Base-by-base conservation (phyloP, 1,140 invertebrate species). In the Trachymyrmex cornetzi region DNA sequence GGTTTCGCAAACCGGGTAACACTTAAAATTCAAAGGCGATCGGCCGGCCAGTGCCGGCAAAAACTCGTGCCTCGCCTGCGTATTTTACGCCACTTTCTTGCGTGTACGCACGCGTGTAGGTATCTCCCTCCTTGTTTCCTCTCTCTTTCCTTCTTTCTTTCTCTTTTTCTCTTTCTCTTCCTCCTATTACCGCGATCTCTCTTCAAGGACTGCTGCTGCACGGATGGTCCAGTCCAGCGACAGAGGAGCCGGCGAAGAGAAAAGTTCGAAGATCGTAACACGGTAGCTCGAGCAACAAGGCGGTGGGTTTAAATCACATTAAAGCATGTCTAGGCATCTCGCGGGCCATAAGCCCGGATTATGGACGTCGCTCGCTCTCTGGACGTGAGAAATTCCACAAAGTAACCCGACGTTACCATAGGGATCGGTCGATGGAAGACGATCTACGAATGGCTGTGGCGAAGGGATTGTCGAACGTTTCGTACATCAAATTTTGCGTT, bases 271-370 rank as follows among this genome's bases (percentile, higher is more conserved):
- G 85, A 55, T 87, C 87, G 90, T 91, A 91, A 91, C 53, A 91
- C 90, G 85, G 90, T 91, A 91, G 90, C 87, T 63, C 66, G 80
- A 5, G n/a, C n/a, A 69, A 69, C 77, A 91, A 64, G 85, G 84
- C 88, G 88, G 85, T 91, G 75, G 81, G 89, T 89, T 91, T 91
- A 91, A 91, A 91, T 91, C 90, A 91, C 87, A 91, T 91, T 91
- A 91, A 91, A 91, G 85, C 90, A 81, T 77, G 85, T 87, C 87
- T 84, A 90, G 80, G 75, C 86, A 85, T 77, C 50, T 85, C 84
- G 61, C 57, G 75, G 80, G 64, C 63, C 55, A 11, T 91, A 91
- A 91, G 81, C 87, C 80, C 55, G 85, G 90, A 90, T 91, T 89
- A 91, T 64, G 81, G 77, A 86, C 81, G 66, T 85, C 74, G 86